These are phyloP conservation scores for Pomatorhinus ruficollis DNA, from an alignment of 2,113 vertebrate species.

Conservation along the genomic window DNA sequence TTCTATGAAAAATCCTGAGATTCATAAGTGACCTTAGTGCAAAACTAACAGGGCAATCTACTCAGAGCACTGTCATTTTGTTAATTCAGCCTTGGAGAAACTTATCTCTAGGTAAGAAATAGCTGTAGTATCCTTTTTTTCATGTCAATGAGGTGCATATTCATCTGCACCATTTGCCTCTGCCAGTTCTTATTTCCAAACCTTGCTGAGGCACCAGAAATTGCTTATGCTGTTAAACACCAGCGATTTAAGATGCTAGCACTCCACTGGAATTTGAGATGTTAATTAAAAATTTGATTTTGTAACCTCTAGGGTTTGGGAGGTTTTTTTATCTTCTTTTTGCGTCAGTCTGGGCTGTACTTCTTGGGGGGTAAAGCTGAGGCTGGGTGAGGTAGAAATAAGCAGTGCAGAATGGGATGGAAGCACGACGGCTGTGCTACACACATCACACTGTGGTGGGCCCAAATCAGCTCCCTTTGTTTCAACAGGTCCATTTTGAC, in stretches of 20 bases:
- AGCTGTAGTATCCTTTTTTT: neutral
- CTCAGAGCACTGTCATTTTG: neutral
- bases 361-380: neutral
- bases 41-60: neutral
- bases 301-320: neutral
- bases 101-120: neutral
- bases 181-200: neutral
- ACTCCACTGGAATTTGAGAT: neutral
- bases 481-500: neutral
- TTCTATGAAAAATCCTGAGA: neutral
- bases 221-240: neutral
- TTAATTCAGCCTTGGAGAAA: slow-evolving; percentile 7
- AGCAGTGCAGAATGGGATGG: neutral
- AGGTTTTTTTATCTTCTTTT: neutral
- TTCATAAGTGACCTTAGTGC: neutral
- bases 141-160: neutral
- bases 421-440: neutral
- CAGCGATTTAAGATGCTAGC: neutral
- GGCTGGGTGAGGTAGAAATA: neutral
- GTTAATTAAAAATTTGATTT: slow-evolving; percentile 4
- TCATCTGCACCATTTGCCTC: neutral
- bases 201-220: neutral
- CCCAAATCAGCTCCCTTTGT: neutral
- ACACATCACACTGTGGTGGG: neutral
- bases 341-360: neutral